Evolutionary conservation across 2,797 vertebrate species (phyloP).

Genomic region (Neostethus bicornis): DNA sequence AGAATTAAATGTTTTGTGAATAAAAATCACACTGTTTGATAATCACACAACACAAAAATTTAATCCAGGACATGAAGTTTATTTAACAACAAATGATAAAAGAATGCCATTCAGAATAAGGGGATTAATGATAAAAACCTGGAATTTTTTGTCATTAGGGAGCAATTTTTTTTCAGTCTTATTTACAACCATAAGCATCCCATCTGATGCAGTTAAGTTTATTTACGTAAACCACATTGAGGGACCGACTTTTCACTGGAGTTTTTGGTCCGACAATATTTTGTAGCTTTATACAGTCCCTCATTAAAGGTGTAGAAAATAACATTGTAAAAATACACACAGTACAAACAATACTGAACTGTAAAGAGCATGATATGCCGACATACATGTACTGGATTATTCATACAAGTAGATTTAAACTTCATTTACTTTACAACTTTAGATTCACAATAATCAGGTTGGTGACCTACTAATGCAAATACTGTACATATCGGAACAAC

Average conservation of each 20-base stretch:
- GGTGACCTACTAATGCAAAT: slow-evolving; percentile 90
- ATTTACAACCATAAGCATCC: slow-evolving; percentile 90
- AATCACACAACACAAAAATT: slow-evolving; percentile 75
- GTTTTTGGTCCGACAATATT: slow-evolving; percentile 92
- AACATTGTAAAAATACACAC: slow-evolving; percentile 99
- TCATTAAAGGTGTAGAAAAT: slow-evolving; percentile 92
- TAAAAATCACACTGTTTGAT: neutral
- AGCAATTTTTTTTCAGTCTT: slow-evolving; percentile 77
- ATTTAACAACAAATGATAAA: slow-evolving; percentile 97
- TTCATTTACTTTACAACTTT: slow-evolving; percentile 79
- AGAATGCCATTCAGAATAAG: slow-evolving; percentile 92
- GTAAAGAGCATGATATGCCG: slow-evolving; percentile 92
- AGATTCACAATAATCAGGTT: slow-evolving; percentile 88
- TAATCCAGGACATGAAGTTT: slow-evolving; percentile 96
- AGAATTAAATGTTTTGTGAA: too few relatives aligned
- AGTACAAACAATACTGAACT: slow-evolving; percentile 97
- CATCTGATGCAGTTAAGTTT: slow-evolving; percentile 88
- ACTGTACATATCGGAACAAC: slow-evolving; percentile 89
- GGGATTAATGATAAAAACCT: slow-evolving; percentile 94
- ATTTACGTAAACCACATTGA: slow-evolving; percentile 92
- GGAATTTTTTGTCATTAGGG: slow-evolving; percentile 88
- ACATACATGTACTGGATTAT: slow-evolving; percentile 91
- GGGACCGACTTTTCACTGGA: slow-evolving; percentile 91
- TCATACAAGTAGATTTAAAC: slow-evolving; percentile 87
- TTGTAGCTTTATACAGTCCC: slow-evolving; percentile 81